These are phyloP conservation scores for Sandelia bainsii DNA, from an alignment of 2,797 vertebrate species.

Conservation along the genomic window DNA sequence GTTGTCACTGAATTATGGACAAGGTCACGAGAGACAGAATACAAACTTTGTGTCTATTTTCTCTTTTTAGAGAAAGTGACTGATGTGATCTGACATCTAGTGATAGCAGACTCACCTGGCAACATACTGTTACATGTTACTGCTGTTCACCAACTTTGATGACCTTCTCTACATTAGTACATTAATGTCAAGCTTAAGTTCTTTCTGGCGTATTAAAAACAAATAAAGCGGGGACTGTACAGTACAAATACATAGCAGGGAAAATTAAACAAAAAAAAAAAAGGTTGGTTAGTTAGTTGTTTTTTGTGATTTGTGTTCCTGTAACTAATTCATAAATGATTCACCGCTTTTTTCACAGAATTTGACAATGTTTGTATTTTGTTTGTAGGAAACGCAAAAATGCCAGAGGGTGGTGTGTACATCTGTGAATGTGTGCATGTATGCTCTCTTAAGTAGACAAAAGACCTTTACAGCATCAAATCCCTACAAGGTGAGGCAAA, in stretches of 20 bases:
- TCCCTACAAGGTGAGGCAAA: conserved; percentile 80
- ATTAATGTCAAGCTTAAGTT: conserved; percentile 43
- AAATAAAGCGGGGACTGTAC: conserved; percentile 7
- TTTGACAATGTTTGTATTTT: conserved; percentile 72
- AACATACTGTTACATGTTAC: conserved; percentile 20
- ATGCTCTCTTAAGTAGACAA: conserved; percentile 77
- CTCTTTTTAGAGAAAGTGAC: conserved; percentile 24
- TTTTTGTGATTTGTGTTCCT: conserved; percentile 49
- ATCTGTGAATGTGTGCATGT: conserved; percentile 46
- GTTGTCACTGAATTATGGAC: neutral
- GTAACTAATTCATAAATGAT: conserved; percentile 57
- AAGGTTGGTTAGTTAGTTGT: conserved; percentile 27
- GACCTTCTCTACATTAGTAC: conserved; percentile 16
- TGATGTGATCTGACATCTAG: conserved; percentile 49
- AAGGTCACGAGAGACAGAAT: conserved; percentile 4
- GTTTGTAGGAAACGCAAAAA: conserved; percentile 60
- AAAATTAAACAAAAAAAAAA: conserved; percentile 9
- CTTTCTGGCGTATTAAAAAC: conserved; percentile 36
- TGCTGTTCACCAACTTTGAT: conserved; percentile 30
- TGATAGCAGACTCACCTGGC: conserved; percentile 29
- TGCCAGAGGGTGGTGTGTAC: conserved; percentile 72
- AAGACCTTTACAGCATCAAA: conserved; percentile 78
- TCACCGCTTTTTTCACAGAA: conserved; percentile 52
- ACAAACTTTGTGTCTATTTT: conserved; percentile 16
- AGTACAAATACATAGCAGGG: conserved; percentile 26